These are phyloP conservation scores for Pantherophis alleghaniensis DNA, from an alignment of 2,797 vertebrate genomes.

Conservation along the genomic window DNA sequence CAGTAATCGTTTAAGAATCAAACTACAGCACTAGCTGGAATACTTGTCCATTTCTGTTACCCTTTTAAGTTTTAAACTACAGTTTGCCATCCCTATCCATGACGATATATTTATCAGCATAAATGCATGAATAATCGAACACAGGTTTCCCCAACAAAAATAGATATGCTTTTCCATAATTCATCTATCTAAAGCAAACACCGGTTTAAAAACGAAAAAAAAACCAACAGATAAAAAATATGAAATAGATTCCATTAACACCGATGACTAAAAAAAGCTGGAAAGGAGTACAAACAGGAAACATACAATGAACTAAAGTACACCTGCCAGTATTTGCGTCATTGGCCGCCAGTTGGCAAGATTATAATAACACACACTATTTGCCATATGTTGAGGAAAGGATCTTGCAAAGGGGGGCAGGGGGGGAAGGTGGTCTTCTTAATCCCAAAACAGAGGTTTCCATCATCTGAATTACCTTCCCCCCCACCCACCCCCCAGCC, in stretches of 20 bases:
- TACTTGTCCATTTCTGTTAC: neutral
- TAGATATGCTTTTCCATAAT: neutral
- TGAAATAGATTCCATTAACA: neutral
- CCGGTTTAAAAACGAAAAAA: neutral
- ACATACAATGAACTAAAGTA: conserved; percentile 12
- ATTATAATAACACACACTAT: neutral
- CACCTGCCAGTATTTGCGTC: conserved; percentile 52
- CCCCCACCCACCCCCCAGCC: rapidly evolving
- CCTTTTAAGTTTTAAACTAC: conserved; percentile 1
- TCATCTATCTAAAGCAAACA: neutral
- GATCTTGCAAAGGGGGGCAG: neutral
- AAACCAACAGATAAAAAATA: neutral
- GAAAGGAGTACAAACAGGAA: conserved; percentile 19
- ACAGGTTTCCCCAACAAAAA: neutral
- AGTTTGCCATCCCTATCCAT: neutral
- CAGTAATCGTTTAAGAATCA: neutral
- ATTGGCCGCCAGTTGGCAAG: neutral
- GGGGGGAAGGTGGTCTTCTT: neutral
- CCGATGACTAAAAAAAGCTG: neutral
- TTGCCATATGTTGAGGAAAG: neutral
- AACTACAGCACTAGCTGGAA: neutral
- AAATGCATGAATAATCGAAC: neutral
- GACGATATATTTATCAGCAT: neutral
- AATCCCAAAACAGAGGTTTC: neutral
- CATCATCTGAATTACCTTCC: neutral